Conservation (phyloP, 2,797 vertebrate genomes). For the Bradypodion pumilum region DNA sequence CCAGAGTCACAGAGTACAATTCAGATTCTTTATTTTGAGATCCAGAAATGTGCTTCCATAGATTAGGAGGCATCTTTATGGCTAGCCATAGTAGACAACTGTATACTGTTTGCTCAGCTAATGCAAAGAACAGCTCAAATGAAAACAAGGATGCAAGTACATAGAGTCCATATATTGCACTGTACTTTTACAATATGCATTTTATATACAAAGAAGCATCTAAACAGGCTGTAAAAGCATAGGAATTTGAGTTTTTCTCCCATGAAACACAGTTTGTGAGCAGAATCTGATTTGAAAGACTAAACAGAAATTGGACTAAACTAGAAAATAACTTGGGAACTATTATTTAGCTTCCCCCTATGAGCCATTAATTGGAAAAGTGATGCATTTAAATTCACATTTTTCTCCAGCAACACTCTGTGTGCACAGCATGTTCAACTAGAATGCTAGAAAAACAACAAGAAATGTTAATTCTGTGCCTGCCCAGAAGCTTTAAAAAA, state of each 20-base stretch:
- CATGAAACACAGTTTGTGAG: background rate
- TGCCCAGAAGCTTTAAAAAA: slow-evolving; percentile 47
- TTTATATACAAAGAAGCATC: background rate
- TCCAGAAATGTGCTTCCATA: background rate
- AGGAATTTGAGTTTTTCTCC: slow-evolving; percentile 12
- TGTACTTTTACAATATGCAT: background rate
- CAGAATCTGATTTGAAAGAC: slow-evolving; percentile 14
- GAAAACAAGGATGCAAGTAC: accelerated
- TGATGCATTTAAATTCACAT: slow-evolving; percentile 27
- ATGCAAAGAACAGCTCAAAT: background rate
- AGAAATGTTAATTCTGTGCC: slow-evolving; percentile 50
- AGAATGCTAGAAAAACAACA: background rate
- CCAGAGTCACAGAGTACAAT: background rate
- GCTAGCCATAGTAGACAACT: background rate
- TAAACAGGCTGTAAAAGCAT: accelerated
- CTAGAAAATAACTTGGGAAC: background rate
- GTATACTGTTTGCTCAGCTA: accelerated
- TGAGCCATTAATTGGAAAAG: slow-evolving; percentile 5
- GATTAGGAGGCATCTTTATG: background rate
- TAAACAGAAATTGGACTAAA: no score
- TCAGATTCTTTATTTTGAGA: accelerated
- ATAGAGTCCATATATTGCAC: background rate
- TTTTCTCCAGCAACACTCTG: background rate
- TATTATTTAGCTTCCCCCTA: background rate
- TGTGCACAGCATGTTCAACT: slow-evolving; percentile 43